Conservation (phyloP, 2,797 vertebrate species). For the Peromyscus nudipes region DNA sequence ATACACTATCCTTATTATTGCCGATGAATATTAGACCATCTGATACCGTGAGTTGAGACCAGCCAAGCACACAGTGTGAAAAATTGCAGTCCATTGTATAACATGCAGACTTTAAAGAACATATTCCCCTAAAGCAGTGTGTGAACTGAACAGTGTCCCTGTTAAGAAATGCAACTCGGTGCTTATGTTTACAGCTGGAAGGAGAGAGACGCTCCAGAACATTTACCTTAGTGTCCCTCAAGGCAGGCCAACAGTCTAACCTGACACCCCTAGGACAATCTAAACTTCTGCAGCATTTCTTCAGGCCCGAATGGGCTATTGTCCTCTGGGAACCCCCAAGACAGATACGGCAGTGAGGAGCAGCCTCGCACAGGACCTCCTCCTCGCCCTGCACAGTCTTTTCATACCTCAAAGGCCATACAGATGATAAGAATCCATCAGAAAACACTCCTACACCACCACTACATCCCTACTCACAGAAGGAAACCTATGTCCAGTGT, state of each 20-base stretch:
- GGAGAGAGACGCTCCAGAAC: neutral
- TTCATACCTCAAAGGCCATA: neutral
- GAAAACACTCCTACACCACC: neutral
- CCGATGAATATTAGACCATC: neutral
- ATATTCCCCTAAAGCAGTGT: neutral
- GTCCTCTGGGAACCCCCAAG: neutral
- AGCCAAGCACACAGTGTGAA: neutral
- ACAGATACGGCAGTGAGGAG: neutral
- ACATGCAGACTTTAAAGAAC: neutral
- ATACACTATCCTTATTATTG: neutral
- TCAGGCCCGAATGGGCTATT: neutral
- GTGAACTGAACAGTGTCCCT: neutral
- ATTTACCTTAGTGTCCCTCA: neutral
- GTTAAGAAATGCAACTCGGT: neutral
- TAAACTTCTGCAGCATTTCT: neutral
- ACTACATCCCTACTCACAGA: neutral
- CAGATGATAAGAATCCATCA: neutral
- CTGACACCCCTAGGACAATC: neutral
- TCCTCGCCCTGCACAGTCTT: neutral
- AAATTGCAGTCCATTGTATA: neutral
- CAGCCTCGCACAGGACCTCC: neutral
- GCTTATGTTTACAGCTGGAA: neutral
- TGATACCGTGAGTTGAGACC: neutral
- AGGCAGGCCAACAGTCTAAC: neutral
- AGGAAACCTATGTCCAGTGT: neutral